A percentile compares a stretch with the other conserved stretches of the same genome.
These are phyloP conservation scores for Pteruthius melanotis DNA, from an alignment of 2,113 vertebrate genomes.

Conservation along the genomic window DNA sequence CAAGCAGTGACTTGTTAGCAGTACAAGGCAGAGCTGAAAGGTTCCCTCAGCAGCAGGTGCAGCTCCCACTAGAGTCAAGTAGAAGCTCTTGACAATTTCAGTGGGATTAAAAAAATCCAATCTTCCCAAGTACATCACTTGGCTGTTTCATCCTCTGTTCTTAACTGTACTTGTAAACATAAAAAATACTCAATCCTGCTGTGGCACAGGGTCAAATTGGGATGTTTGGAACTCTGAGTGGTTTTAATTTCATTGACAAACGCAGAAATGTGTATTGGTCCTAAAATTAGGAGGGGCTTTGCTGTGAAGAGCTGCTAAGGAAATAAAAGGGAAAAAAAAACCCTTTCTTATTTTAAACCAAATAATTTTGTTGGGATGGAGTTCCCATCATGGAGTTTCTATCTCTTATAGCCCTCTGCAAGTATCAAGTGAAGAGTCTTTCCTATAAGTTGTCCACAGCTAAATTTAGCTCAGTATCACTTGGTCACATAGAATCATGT, in stretches of 20 bases:
- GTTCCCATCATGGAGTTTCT: background rate
- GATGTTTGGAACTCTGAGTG: background rate
- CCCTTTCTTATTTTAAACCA: background rate
- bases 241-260: background rate
- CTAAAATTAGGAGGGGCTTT: background rate
- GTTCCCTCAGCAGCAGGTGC: background rate
- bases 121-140: background rate
- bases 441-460: slow-evolving; percentile 48
- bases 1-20: background rate
- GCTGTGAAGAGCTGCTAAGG: background rate
- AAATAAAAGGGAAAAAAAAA: background rate
- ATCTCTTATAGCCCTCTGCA: background rate
- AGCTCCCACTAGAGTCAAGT: background rate
- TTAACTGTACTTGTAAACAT: background rate
- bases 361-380: background rate
- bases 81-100: background rate
- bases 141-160: background rate
- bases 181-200: background rate
- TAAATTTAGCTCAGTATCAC: slow-evolving; percentile 78
- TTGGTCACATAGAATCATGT: slow-evolving; percentile 61
- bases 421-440: slow-evolving; percentile 61
- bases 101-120: background rate
- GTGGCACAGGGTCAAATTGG: background rate
- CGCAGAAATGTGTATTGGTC: background rate
- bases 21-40: background rate